Base-by-base conservation (phyloP, 2,888 invertebrate genomes). In the Zygothrica quintamaculata region DNA sequence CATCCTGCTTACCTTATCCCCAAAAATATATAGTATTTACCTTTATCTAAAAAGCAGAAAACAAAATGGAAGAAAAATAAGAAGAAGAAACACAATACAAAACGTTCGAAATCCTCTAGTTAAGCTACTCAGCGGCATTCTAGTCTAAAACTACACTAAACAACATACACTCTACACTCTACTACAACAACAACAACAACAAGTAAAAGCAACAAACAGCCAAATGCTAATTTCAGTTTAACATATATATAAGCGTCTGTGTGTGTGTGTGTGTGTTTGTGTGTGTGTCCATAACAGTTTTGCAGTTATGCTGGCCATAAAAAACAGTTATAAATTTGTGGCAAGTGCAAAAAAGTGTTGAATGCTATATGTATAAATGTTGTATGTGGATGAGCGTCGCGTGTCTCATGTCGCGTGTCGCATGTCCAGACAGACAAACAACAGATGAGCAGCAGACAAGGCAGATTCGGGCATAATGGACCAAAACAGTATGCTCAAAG, bases 211-310 rank as follows among this genome's bases (percentile, higher is more conserved):
- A 37, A 56, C 7, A 47, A 4, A 47, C 40, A 37, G 62, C 69
- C 75, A 85, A 77, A 75, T 84, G 85, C 66, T 72, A 77, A 80
- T 75, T 75, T 59, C 66, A 74, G 59, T 65, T 65, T 18, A 57
- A 59, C 48, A 31, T 25, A 16, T 18, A 25, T 15, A 47, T 9
- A 18, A 37, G 39, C 36, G 57, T 12, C 39, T 46, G 47, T 43
- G 29, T 22, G 44, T 51, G 46, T 47, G 39, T 56, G 58, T 57
- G 4, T 3, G 47, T 31, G 16, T 26, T 3, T 39, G 39, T 16
- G 18, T 39, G 18, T 39, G 11, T 44, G 39, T 46, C 42, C 37
- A 31, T 16, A 25, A 44, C 57, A 15, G 57, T 29, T 51, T 46
- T 34, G 61, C 11, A 16, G 44, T 29, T 29, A 29, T 13, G 34